Percentiles rank a stretch among this genome's conserved stretches.
Conservation (phyloP, 1,140 invertebrate genomes). For the Acromyrmex charruanus region DNA sequence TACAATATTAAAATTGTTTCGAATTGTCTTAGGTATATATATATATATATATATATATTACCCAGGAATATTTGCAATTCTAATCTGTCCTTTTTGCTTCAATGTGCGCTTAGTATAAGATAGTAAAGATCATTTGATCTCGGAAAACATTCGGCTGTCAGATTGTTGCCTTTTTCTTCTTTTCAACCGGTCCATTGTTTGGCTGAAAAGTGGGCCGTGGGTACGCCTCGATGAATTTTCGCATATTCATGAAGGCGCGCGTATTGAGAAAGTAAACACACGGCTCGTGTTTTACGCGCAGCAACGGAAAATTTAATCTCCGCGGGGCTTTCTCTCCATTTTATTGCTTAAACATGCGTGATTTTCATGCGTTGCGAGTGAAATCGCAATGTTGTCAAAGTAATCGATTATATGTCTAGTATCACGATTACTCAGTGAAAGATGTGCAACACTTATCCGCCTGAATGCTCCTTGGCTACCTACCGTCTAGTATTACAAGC, state of each 20-base stretch:
- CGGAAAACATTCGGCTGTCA: slow-evolving; percentile 45
- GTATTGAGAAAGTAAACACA: slow-evolving; percentile 60
- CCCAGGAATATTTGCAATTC: slow-evolving; percentile 23
- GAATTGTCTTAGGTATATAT: neutral
- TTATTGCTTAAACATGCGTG: slow-evolving; percentile 2
- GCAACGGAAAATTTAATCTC: slow-evolving; percentile 38
- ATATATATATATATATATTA: neutral
- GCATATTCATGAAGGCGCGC: slow-evolving; percentile 57
- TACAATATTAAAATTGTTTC: neutral
- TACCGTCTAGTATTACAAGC: neutral
- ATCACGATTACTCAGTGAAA: neutral
- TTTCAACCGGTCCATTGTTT: slow-evolving; percentile 44
- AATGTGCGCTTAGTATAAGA: neutral
- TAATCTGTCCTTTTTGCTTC: slow-evolving; percentile 11
- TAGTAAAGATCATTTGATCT: slow-evolving; percentile 34
- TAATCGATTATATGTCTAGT: slow-evolving; percentile 9
- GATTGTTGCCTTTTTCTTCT: slow-evolving; percentile 20
- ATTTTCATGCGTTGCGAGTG: neutral
- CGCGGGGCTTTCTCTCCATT: slow-evolving; percentile 16
- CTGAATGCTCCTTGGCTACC: neutral
- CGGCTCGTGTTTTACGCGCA: slow-evolving; percentile 15
- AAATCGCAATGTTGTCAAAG: slow-evolving; percentile 10
- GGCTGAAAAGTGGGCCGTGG: slow-evolving; percentile 59
- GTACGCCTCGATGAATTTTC: slow-evolving; percentile 59
- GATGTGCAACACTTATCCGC: neutral